Base-by-base conservation (phyloP, 2,113 vertebrate genomes). In the Poecilia latipinna region DNA sequence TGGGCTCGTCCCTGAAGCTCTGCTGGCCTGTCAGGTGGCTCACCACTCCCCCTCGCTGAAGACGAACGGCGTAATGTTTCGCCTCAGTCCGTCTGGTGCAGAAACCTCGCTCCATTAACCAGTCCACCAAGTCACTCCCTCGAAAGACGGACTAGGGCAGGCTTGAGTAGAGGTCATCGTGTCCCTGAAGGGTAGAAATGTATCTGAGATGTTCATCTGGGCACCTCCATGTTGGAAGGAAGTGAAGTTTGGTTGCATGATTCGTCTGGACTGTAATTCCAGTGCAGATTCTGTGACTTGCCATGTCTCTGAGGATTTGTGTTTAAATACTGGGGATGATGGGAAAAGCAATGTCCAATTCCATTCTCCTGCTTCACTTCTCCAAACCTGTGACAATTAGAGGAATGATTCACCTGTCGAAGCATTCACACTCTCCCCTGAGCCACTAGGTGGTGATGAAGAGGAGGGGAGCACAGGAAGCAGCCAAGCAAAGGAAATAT, bases 331-430 rank as follows among this genome's bases (percentile, higher is more conserved):
- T 31, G 68, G n/a, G 68, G 66, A 28, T 79, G 71, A 44, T 33
- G 44, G 68, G 75, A 74, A 12, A 64, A 28, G 44, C 69, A n/a
- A 13, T 32, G 63, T 93, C 66, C 83, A 93, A 37, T 42, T 61
- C 28, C 72, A 0, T 39, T 54, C 92, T 94, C 68, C 61, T 95
- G 66, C 82, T 94, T 64, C 92, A 75, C 32, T 65, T 42, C 61
- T 62, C 22, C 69, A 75, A 68, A 91, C 90, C 89, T 92, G 91
- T 81, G 80, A 78, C 82, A 89, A 82, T 95, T 93, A 95, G 96
- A 99, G 97, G 95, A 98, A 98, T 89, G 97, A 97, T 97, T 98
- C 96, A 96, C 96, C 96, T 86, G 96, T 90, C 83, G 95, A 93
- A 85, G 95, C 94, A 88, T 93, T 95, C 93, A 96, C 90, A 87